phyloP scores from a whole-genome alignment of 2,888 invertebrate genomes.

The Drosophila mercatorum region DNA sequence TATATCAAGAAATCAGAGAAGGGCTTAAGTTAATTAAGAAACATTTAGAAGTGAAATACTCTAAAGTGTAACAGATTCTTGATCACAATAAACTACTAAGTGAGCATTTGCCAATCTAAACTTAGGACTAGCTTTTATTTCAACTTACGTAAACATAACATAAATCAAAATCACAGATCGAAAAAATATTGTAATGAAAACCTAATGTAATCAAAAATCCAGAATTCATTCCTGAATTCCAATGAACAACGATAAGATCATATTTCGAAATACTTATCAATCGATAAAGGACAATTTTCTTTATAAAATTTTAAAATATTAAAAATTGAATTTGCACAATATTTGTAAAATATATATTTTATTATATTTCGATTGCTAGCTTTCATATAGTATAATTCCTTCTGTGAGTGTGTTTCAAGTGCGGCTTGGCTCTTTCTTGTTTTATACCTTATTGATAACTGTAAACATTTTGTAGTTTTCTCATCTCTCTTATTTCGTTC shows the following conservation, averaged over 20 bases:
- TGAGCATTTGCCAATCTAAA: background rate
- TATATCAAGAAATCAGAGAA: background rate
- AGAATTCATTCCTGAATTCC: background rate
- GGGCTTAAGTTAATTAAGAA: background rate
- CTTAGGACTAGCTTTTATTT: background rate
- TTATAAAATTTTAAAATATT: too few species aligned
- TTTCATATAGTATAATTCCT: background rate
- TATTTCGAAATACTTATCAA: too few species aligned
- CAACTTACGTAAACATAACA: background rate
- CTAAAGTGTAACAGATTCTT: background rate
- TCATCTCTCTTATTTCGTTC: constrained; percentile 13
- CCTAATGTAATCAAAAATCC: background rate
- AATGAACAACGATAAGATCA: background rate
- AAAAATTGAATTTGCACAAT: too few species aligned
- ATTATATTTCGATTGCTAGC: background rate
- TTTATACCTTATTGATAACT: constrained; percentile 4
- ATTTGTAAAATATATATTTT: too few species aligned
- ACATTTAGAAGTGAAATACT: background rate
- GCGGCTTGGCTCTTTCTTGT: too few species aligned
- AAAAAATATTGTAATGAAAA: background rate
- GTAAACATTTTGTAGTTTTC: constrained; percentile 29
- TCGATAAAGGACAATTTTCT: too few species aligned
- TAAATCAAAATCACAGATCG: background rate
- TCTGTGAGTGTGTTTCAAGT: background rate
- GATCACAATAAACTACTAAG: background rate